Base-by-base conservation (phyloP, 2,113 vertebrate species). In the Ceuthmochares aereus region DNA sequence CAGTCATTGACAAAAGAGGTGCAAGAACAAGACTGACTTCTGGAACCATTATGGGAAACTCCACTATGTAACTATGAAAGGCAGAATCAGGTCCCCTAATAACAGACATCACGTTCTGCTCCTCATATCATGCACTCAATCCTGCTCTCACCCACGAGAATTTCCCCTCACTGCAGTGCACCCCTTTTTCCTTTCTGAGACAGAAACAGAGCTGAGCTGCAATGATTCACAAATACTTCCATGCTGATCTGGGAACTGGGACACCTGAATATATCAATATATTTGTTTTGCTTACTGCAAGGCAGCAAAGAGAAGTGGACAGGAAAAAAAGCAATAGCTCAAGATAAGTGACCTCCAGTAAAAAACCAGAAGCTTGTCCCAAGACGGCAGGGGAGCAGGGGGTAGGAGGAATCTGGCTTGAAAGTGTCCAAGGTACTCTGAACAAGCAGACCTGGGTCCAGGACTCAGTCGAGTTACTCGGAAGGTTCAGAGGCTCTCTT, bases 341-440 rank as follows among this genome's bases (percentile, higher is more conserved):
- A 32, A 70, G 79, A 87, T 63, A 75, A 91, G 52, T 2, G 15
- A 86, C 60, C 52, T 93, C 23, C 60, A 81, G 60, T 59, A 93
- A 94, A 96, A 84, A 95, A 96, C 79, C 84, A 67, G 14, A 47
- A 49, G 52, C 64, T 75, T 86, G 72, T 75, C 80, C 51, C 40
- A 67, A 85, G 79, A 68, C 79, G 86, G 86, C 30, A 73, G 47
- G 84, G 25, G 63, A 90, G 72, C 64, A 80, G 43, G 26, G 75
- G 36, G 47, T 64, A 55, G 76, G 64, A 88, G 36, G 52, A 83
- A 90, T 90, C 83, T 96, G 90, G 72, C 96, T 90, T 67, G 16
- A 26, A 91, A 73, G 29, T 75, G 60, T 81, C 72, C 80, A 81
- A 32, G 37, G 52, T 7, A 74, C 67, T 42, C 68, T 94, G 90